These are phyloP conservation scores for Urocynchramus pylzowi DNA, from an alignment of 2,113 vertebrate genomes.

Conservation along the genomic window DNA sequence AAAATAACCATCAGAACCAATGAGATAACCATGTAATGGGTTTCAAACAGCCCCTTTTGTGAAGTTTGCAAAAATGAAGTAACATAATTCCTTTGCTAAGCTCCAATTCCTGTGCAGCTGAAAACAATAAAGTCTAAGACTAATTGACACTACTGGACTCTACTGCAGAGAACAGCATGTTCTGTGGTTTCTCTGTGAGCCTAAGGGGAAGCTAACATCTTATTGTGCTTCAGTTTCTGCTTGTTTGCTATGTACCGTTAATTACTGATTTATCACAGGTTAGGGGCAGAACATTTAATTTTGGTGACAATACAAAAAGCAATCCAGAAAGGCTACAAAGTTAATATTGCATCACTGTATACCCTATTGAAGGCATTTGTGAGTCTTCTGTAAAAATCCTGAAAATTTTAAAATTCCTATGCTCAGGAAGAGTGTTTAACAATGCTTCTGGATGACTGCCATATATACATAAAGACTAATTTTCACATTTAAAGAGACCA, in stretches of 20 bases:
- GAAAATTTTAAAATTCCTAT: background rate
- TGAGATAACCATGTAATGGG: background rate
- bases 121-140: background rate
- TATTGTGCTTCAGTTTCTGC: background rate
- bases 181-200: background rate
- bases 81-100: background rate
- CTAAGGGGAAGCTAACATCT: background rate
- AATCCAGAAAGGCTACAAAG: background rate
- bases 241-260: background rate
- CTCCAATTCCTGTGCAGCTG: background rate
- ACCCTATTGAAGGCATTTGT: background rate
- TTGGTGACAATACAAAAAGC: background rate
- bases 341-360: background rate
- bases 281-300: background rate
- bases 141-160: background rate
- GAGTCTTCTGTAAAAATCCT: background rate
- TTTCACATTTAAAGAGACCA: background rate
- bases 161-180: background rate
- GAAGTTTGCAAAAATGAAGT: background rate
- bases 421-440: background rate
- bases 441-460: background rate
- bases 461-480: background rate
- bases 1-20: background rate
- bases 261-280: background rate
- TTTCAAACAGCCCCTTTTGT: background rate